These are phyloP conservation scores for Gambusia holbrooki DNA, from an alignment of 2,113 vertebrate genomes.

Conservation along the genomic window DNA sequence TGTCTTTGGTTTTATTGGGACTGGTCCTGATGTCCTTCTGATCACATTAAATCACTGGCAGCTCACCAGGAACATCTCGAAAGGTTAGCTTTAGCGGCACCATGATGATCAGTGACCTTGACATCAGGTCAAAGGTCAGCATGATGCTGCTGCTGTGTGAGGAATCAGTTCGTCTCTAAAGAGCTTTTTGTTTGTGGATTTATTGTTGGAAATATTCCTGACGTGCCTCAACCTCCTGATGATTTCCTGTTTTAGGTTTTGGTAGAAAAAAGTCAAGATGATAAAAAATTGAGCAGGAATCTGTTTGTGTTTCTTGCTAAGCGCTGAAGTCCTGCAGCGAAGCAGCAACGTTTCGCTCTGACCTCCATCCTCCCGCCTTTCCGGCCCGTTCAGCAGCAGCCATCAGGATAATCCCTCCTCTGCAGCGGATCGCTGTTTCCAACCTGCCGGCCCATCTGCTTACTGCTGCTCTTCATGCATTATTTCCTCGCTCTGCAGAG, in stretches of 20 bases:
- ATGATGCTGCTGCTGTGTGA: too few relatives aligned
- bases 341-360: background rate
- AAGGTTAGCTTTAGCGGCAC: too few relatives aligned
- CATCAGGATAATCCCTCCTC: background rate
- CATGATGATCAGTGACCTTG: too few relatives aligned
- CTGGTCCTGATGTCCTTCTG: too few relatives aligned
- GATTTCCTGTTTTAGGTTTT: background rate
- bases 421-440: background rate
- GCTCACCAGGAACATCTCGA: too few relatives aligned
- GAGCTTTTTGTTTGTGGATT: too few relatives aligned
- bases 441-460: slow-evolving; percentile 1
- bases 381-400: background rate
- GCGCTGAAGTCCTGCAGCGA: background rate
- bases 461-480: background rate
- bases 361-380: background rate
- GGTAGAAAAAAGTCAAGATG: background rate
- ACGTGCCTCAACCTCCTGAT: background rate
- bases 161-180: too few relatives aligned
- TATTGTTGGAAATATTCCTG: too few relatives aligned
- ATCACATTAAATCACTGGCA: too few relatives aligned
- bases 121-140: too few relatives aligned
- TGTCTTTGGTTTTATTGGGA: too few relatives aligned
- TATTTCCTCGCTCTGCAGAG: background rate
- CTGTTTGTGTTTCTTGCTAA: slow-evolving; percentile 3
- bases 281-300: background rate